A percentile compares a stretch with the other conserved stretches of the same genome.
Evolutionary conservation across 1,140 invertebrate genomes (phyloP).

Genomic region (Calliopsis andreniformis): DNA sequence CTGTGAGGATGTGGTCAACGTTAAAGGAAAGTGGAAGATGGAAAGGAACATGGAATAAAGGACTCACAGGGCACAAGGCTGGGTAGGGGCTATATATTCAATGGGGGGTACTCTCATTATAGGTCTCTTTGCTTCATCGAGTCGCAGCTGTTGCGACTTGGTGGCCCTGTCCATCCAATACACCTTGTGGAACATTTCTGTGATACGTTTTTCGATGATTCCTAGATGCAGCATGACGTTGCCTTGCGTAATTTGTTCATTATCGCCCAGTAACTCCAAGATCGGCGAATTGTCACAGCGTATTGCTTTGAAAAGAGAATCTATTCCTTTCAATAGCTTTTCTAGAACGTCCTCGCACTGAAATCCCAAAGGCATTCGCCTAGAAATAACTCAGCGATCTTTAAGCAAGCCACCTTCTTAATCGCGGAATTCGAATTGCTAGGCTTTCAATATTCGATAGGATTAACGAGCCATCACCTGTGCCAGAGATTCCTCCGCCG

Average conservation of each 20-base stretch:
- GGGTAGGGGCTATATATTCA: slow-evolving; percentile 70
- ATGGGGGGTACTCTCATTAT: slow-evolving; percentile 69
- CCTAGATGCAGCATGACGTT: slow-evolving; percentile 89
- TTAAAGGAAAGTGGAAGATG: slow-evolving; percentile 8
- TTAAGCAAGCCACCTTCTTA: not conserved
- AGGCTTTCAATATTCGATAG: slow-evolving; percentile 7
- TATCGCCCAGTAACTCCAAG: slow-evolving; percentile 85
- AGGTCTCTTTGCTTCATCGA: slow-evolving; percentile 74
- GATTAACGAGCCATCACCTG: slow-evolving; percentile 64
- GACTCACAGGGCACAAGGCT: slow-evolving; percentile 79
- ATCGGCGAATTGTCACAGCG: slow-evolving; percentile 87
- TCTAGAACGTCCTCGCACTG: slow-evolving; percentile 80
- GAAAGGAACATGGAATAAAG: not conserved
- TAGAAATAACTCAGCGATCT: not conserved
- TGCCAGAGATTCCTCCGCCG: slow-evolving; percentile 80
- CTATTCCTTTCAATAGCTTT: slow-evolving; percentile 82
- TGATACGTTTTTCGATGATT: slow-evolving; percentile 85
- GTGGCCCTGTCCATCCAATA: slow-evolving; percentile 80
- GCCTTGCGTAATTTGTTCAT: slow-evolving; percentile 84
- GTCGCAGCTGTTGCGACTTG: slow-evolving; percentile 63
- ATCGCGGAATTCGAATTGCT: not conserved
- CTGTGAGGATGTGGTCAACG: not conserved
- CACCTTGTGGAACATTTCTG: slow-evolving; percentile 81
- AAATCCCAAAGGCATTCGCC: slow-evolving; percentile 19
- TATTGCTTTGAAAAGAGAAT: slow-evolving; percentile 83